A percentile compares a stretch with the other conserved stretches of the same genome.
Evolutionary conservation across 2,113 vertebrate genomes (phyloP).

Genomic region (Dicentrarchus labrax): DNA sequence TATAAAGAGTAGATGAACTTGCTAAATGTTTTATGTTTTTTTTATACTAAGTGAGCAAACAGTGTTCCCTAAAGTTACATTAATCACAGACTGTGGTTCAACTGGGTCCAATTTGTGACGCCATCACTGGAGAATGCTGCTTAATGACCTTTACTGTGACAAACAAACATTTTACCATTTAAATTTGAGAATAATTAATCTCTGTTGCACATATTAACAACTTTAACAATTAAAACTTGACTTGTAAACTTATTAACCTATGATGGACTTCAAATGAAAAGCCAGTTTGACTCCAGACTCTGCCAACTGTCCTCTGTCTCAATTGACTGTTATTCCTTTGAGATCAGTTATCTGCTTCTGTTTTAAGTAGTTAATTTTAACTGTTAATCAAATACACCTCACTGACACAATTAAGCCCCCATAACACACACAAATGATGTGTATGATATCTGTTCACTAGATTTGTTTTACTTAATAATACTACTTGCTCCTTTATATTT

Average conservation of each 20-base stretch:
- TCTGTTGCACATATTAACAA: neutral
- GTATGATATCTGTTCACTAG: too few species aligned
- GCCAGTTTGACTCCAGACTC: too few species aligned
- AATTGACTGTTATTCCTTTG: too few species aligned
- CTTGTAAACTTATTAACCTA: neutral
- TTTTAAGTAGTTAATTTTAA: neutral
- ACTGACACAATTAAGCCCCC: neutral
- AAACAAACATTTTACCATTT: slow-evolving; percentile 22
- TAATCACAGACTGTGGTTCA: neutral
- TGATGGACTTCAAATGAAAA: neutral
- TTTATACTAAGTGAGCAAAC: neutral
- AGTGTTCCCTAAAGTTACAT: neutral
- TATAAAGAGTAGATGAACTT: too few species aligned
- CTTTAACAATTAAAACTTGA: neutral
- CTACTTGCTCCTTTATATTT: too few species aligned
- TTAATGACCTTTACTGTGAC: neutral
- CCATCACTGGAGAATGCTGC: neutral
- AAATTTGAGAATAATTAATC: slow-evolving; percentile 30
- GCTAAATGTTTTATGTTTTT: neutral
- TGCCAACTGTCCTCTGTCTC: too few species aligned
- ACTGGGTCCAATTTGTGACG: neutral
- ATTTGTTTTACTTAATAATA: too few species aligned
- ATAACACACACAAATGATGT: neutral
- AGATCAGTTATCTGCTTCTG: neutral
- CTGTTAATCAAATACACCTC: too few species aligned